A percentile compares a stretch with the other conserved stretches of the same genome.
These are phyloP conservation scores for Lerema accius DNA, from an alignment of 1,140 invertebrate species.

Conservation along the genomic window DNA sequence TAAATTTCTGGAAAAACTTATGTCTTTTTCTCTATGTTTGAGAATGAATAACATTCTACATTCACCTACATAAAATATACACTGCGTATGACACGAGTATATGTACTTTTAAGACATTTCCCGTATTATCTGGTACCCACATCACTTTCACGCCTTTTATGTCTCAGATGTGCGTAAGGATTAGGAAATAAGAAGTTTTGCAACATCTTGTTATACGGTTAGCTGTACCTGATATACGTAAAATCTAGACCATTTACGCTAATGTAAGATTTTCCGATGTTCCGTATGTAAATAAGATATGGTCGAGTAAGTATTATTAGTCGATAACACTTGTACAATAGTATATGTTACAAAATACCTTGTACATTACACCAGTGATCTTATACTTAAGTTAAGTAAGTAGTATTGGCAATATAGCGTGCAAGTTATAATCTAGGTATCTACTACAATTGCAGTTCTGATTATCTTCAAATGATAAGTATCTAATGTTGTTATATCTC, in stretches of 20 bases:
- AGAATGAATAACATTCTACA: no score
- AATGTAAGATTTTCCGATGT: slow-evolving; percentile 25
- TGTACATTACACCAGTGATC: neutral
- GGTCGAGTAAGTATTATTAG: neutral
- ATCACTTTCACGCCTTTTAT: slow-evolving; percentile 34
- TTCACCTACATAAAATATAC: no score
- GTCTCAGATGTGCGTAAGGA: slow-evolving; percentile 28
- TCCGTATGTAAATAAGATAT: neutral
- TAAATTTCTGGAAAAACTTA: no score
- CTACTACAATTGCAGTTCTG: no score
- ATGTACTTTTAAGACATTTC: slow-evolving; percentile 3
- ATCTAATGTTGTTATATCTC: no score
- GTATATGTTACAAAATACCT: neutral
- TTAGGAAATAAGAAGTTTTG: slow-evolving; percentile 27
- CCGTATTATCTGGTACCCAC: slow-evolving; percentile 15
- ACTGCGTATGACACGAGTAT: no score
- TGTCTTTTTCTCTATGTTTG: no score
- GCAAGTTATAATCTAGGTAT: no score
- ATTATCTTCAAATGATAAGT: no score
- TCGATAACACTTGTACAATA: neutral
- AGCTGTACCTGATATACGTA: slow-evolving; percentile 7
- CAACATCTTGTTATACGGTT: slow-evolving; percentile 8
- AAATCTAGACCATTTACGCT: slow-evolving; percentile 24
- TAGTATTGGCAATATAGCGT: no score
- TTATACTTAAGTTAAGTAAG: no score